Evolutionary conservation across 1,140 invertebrate species (phyloP).

Genomic region (Plectus sambesii): DNA sequence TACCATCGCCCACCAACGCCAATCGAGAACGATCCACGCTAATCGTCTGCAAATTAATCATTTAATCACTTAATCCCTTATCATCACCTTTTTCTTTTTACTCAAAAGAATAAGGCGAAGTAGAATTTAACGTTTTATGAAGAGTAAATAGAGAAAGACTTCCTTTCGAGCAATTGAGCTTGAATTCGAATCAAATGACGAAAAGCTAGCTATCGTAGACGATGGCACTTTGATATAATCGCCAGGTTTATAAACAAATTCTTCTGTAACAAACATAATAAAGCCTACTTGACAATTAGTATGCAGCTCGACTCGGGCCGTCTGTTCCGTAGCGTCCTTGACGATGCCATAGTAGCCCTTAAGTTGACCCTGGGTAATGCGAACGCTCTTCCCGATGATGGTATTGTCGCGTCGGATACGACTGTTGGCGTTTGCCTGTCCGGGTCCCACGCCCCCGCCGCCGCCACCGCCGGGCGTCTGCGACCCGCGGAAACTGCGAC

Average conservation of each 20-base stretch:
- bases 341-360: conserved; percentile 57
- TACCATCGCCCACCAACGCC: conserved; percentile 57
- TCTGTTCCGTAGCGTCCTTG: conserved; percentile 80
- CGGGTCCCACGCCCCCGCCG: conserved; percentile 48
- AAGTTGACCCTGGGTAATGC: conserved; percentile 79
- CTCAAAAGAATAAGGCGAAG: no score
- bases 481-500: conserved; percentile 27
- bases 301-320: conserved; percentile 87
- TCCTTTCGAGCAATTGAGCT: no score
- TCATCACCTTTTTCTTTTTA: no score
- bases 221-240: no score
- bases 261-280: conserved; percentile 12
- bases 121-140: no score
- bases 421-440: conserved; percentile 55
- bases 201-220: no score
- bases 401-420: conserved; percentile 67
- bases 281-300: conserved; percentile 60
- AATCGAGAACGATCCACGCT: conserved; percentile 86
- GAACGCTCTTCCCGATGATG: conserved; percentile 89
- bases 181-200: no score
- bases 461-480: conserved; percentile 28
- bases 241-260: conserved; percentile 4
- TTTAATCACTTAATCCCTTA: no score
- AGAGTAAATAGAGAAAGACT: no score
- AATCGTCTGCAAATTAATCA: conserved; percentile 78